A percentile compares a stretch with the other conserved stretches of the same genome.
Conservation (phyloP, 2,797 vertebrate genomes). For the Acipenser oxyrinchus region DNA sequence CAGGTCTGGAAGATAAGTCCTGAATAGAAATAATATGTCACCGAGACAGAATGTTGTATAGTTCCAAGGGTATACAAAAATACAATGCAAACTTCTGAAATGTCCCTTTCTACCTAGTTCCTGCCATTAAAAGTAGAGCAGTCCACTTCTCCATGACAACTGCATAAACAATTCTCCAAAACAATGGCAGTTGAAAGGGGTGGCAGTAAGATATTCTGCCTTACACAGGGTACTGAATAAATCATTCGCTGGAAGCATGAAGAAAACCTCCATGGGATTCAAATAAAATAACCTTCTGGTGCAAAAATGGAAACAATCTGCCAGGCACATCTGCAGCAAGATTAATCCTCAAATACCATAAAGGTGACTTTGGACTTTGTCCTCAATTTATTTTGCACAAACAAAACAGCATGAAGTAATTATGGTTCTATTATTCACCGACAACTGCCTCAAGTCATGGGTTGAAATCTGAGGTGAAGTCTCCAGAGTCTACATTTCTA, state of each 20-base stretch:
- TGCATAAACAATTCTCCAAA: background rate
- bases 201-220: background rate
- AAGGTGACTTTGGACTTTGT: background rate
- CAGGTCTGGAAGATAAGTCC: too few species aligned
- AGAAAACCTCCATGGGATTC: background rate
- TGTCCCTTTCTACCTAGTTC: too few species aligned
- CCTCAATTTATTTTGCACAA: too few species aligned
- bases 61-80: too few species aligned
- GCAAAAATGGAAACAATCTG: background rate
- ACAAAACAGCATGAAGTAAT: too few species aligned
- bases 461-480: too few species aligned
- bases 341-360: constrained; percentile 14
- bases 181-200: background rate
- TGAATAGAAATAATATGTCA: too few species aligned
- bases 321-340: constrained; percentile 18
- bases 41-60: too few species aligned
- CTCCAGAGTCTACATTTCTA: too few species aligned
- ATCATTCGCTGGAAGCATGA: background rate
- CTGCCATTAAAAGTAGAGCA: background rate
- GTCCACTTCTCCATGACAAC: background rate
- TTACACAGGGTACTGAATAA: background rate
- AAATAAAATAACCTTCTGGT: background rate
- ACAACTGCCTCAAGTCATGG: too few species aligned
- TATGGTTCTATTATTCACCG: too few species aligned
- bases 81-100: too few species aligned